Evolutionary conservation across 2,888 invertebrate genomes (phyloP), one percentile per base, ranked within the genome.

Genomic region (Leucophora obtusa): DNA sequence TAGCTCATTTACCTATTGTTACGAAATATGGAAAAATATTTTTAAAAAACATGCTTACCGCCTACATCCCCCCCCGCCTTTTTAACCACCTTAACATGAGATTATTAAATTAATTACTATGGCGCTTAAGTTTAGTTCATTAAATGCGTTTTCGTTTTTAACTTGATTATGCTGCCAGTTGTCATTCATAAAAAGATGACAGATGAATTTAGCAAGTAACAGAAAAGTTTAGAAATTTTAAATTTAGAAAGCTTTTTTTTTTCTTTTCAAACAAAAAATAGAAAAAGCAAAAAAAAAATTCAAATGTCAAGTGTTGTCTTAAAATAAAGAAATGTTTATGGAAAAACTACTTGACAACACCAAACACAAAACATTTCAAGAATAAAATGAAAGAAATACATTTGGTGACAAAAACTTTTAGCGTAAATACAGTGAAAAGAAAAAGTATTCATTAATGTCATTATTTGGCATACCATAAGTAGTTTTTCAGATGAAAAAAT

Each of bases 321-420:
- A 59, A 59, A 59, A 38, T 58, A 18, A 10, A 59, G 51, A 63
- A 63, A 43, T 21, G 15, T 18, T 51, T 18, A 38, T 35, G 35
- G 18, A 38, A 38, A 38, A 38, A 38, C 1, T 3, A 38, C 38
- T 38, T 11, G 11, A 21, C 8, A 54, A 54, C 24, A n/a, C n/a
- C 28, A 24, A 54, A 17, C 43, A 33, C 15, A 17, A 65, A 33
- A 50, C 28, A 69, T 47, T n/a, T 47, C 43, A 9, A 54, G 51
- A 59, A 65, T 38, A 63, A 66, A 53, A 69, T 38, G 18, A 53
- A 51, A 14, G 28, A 62, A 65, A 77, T 43, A 72, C 60, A 71
- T 77, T 77, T 71, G 66, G 77, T 71, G 71, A 54, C 71, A 72
- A 77, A 72, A 77, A 66, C 59, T 78, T 73, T 56, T 56, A 56